Percentiles rank a stretch among this genome's conserved stretches.
phyloP scores from a whole-genome alignment of 2,797 vertebrate genomes.

The Platyrinchus mystaceus region DNA sequence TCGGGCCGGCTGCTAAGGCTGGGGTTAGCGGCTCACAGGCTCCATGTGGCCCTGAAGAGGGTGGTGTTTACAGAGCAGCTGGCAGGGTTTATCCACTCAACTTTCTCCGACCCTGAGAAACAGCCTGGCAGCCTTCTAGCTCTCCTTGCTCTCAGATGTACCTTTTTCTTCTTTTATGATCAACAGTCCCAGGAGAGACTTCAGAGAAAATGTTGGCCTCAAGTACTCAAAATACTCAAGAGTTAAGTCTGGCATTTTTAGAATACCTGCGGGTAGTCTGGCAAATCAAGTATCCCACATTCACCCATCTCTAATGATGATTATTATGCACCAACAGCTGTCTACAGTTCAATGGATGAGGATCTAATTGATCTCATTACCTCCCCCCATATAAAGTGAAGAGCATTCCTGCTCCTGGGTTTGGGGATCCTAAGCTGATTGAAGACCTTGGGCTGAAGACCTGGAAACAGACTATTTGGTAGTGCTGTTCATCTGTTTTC shows the following conservation, averaged over 20 bases:
- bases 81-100: background rate
- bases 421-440: background rate
- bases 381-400: conserved; percentile 71
- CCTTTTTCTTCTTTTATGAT: conserved; percentile 54
- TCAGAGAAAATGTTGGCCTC: conserved; percentile 53
- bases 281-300: conserved; percentile 68
- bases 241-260: conserved; percentile 54
- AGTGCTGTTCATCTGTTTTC: background rate
- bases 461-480: background rate
- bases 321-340: conserved; percentile 77
- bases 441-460: conserved; percentile 15
- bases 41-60: background rate
- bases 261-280: conserved; percentile 69
- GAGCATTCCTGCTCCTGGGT: conserved; percentile 29
- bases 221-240: conserved; percentile 58
- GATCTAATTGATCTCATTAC: conserved; percentile 82
- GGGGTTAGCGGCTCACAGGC: background rate
- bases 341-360: conserved; percentile 73
- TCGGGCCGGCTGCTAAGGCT: background rate
- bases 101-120: conserved; percentile 18
- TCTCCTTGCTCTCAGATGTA: conserved; percentile 25
- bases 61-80: background rate
- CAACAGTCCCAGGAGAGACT: conserved; percentile 28
- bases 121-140: background rate
- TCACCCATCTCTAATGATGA: conserved; percentile 71